Percentiles rank a stretch among this genome's conserved stretches.
These are phyloP conservation scores for Periophthalmus magnuspinnatus DNA, from an alignment of 2,797 vertebrate species.

Conservation along the genomic window DNA sequence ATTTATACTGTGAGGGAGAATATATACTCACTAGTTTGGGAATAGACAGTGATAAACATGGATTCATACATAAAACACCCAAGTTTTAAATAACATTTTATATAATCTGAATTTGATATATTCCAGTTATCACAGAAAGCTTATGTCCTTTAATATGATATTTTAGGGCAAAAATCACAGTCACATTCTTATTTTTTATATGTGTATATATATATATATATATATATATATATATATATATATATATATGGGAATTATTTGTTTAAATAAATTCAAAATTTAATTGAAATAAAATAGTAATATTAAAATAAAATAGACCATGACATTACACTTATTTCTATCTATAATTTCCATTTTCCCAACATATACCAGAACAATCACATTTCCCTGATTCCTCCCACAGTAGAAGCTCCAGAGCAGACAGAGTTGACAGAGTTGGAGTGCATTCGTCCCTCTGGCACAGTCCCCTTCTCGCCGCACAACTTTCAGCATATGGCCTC, in stretches of 20 bases:
- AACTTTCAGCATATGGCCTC: conserved; percentile 71
- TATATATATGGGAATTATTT: no score
- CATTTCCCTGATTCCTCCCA: background rate
- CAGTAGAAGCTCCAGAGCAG: background rate
- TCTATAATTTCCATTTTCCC: background rate
- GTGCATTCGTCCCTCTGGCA: conserved; percentile 9
- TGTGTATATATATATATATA: no score
- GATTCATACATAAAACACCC: background rate
- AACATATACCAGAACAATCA: background rate
- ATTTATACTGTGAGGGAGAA: conserved; percentile 12
- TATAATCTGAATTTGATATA: background rate
- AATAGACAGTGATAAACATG: conserved; percentile 9
- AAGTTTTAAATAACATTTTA: background rate
- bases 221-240: no score
- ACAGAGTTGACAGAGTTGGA: conserved; percentile 6
- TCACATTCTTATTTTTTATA: background rate
- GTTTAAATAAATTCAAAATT: no score
- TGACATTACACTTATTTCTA: background rate
- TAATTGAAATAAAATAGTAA: background rate
- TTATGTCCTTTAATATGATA: no score
- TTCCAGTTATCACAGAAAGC: background rate
- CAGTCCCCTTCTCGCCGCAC: conserved; percentile 21
- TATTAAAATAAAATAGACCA: background rate
- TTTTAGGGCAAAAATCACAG: background rate
- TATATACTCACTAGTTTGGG: background rate